These are phyloP conservation scores for Drosophila maculinotata DNA, from an alignment of 2,888 invertebrate species.

Conservation along the genomic window DNA sequence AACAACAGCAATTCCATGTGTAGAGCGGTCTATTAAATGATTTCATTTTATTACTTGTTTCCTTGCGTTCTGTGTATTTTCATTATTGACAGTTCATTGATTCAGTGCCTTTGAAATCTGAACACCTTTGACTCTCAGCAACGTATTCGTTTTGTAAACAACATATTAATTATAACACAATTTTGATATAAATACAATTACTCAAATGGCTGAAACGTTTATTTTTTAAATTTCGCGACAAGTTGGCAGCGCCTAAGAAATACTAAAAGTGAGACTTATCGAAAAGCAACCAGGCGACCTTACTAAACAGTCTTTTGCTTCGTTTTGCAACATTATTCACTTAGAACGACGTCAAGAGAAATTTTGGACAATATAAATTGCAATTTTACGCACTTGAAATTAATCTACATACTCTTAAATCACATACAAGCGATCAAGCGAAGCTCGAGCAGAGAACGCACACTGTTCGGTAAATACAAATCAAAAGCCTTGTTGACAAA, in stretches of 20 bases:
- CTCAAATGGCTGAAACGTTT: background rate
- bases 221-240: background rate
- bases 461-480: background rate
- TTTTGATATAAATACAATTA: background rate
- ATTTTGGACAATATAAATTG: conserved; percentile 50
- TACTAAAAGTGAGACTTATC: conserved; percentile 1
- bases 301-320: conserved; percentile 17
- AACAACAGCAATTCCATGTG: background rate
- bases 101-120: background rate
- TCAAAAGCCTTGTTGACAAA: background rate
- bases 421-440: background rate
- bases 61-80: background rate
- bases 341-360: conserved; percentile 56
- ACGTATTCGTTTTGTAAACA: background rate
- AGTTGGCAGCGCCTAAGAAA: conserved; percentile 42
- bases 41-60: background rate
- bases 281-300: conserved; percentile 4
- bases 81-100: conserved; percentile 1
- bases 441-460: background rate
- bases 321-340: conserved; percentile 33
- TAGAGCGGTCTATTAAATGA: background rate
- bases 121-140: background rate
- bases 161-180: too few species aligned
- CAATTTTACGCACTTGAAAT: conserved; percentile 34
- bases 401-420: conserved; percentile 11